Evolutionary conservation across 2,113 vertebrate genomes (phyloP), one percentile per base, ranked within the genome.

Genomic region (Probosciger aterrimus): DNA sequence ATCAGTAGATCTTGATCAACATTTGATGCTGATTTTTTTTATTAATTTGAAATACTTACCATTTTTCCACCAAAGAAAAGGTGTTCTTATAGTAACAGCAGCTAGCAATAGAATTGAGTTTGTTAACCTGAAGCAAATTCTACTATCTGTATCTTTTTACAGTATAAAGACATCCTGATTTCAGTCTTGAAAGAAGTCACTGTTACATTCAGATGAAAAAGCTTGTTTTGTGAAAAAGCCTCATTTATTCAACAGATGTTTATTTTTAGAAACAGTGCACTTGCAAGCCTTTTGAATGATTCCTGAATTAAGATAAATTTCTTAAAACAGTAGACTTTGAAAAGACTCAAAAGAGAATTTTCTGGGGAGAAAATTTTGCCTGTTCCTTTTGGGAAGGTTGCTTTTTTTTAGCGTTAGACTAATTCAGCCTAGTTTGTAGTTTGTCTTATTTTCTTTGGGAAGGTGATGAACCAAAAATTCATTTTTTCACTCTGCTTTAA

Each of bases 311-410:
- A 73, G 18, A 44, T 6, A 37, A 15, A 24, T 31, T 52, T 63
- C 24, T 52, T 44, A 28, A 79, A 79, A 30, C 10, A 47, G 11
- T 44, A 20, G 10, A 43, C 8, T 71, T 80, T 5, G 14, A 68
- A 75, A 63, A 64, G 1, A 35, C 5, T 77, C 18, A 53, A 76
- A 3, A 64, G 18, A 83, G 28, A 74, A 7, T 7, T 39, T 64
- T 39, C 11, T n/a, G 5, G 2, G 2, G 9, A 7, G 2, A 4
- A 0, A 1, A 41, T 74, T 35, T 37, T 73, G 1, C 23, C 84
- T 79, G 4, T 43, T 67, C 35, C 10, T 13, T 65, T 80, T 77
- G 8, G 2, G 11, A 4, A 43, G 0, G 1, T 64, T 64, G 35
- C 3, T n/a, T 18, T 60, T 60, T 59, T 55, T 37, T 25, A 33